Percentiles rank a stretch among this genome's conserved stretches.
Conservation (phyloP, 2,888 invertebrate genomes). For the Cetonia aurata region DNA sequence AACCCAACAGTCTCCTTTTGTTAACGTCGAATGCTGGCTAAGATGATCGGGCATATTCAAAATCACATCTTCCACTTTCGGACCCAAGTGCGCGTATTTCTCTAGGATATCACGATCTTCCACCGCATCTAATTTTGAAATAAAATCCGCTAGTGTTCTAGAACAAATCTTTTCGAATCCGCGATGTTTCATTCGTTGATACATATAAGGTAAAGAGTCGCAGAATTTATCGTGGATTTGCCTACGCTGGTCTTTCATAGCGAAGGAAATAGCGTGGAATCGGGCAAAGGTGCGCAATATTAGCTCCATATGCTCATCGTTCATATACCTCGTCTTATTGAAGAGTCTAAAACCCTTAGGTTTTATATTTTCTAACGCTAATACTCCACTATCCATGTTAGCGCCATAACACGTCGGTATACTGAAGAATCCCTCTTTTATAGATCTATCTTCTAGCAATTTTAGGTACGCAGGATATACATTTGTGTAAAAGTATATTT, state of each 20-base stretch:
- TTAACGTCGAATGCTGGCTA: constrained; percentile 34
- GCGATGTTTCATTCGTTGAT: neutral
- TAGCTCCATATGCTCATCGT: constrained; percentile 55
- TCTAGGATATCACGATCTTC: constrained; percentile 9
- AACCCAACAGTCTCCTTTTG: constrained; percentile 50
- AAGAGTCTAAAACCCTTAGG: constrained; percentile 54
- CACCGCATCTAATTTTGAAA: constrained; percentile 12
- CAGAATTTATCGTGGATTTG: constrained; percentile 42
- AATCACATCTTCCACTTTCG: constrained; percentile 7
- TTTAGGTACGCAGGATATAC: constrained; percentile 32
- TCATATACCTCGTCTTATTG: constrained; percentile 56
- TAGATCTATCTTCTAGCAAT: constrained; percentile 26
- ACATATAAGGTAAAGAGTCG: neutral
- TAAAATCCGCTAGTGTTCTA: neutral
- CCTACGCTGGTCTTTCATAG: constrained; percentile 55
- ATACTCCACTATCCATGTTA: constrained; percentile 45
- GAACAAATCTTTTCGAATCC: constrained; percentile 5
- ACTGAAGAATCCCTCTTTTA: constrained; percentile 30
- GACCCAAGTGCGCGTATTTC: neutral
- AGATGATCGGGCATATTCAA: constrained; percentile 6
- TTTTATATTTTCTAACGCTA: constrained; percentile 58
- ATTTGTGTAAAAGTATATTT: constrained; percentile 35
- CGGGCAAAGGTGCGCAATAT: constrained; percentile 58
- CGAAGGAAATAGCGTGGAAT: constrained; percentile 59
- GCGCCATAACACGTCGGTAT: constrained; percentile 45